Base-by-base conservation (phyloP, 2,888 invertebrate species). In the Tachystola acroxantha region DNA sequence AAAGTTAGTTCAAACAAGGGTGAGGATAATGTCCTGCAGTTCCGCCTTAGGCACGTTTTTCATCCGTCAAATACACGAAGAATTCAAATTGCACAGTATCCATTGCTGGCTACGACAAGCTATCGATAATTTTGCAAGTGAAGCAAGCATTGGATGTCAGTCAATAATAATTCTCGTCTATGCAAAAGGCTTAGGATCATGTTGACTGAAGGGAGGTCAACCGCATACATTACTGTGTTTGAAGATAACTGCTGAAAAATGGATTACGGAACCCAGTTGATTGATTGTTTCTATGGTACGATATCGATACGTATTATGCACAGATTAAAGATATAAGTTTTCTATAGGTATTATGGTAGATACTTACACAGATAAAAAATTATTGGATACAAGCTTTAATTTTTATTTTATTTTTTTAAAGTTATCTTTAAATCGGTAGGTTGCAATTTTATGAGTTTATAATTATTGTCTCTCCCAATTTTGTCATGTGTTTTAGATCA, bases 1-100 rank as follows among this genome's bases (percentile, higher is more conserved):
- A 75, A 72, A 73, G 60, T 74, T 71, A 52, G 61, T 54, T 56
- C 64, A 72, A 72, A 72, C 66, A 71, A 59, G 62, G 57, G 69
- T 46, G 45, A 46, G 50, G 45, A 46, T 57, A 54, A 57, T 54
- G 48, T 55, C 51, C 50, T 46, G 41, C 36, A 48, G 40, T 52
- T 48, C 46, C 40, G 39, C 46, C 54, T 44, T 43, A 36, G 42
- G 45, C 45, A 44, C 46, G 42, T 37, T 43, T 45, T 42, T 43
- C 43, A 39, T 42, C 43, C 31, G 10, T 11, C 24, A 10, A 7
- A 22, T 32, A 22, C 9, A 10, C 9, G 11, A 34, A 19, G 1
- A 11, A 26, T 29, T 34, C 14, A 6, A 24, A 26, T 7, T 25
- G 20, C 7, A 25, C 6, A 4, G 6, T 5, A 7, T 10, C 16